phyloP scores from a whole-genome alignment of 2,113 vertebrate genomes.

The zebrafish (Danio rerio) region DNA sequence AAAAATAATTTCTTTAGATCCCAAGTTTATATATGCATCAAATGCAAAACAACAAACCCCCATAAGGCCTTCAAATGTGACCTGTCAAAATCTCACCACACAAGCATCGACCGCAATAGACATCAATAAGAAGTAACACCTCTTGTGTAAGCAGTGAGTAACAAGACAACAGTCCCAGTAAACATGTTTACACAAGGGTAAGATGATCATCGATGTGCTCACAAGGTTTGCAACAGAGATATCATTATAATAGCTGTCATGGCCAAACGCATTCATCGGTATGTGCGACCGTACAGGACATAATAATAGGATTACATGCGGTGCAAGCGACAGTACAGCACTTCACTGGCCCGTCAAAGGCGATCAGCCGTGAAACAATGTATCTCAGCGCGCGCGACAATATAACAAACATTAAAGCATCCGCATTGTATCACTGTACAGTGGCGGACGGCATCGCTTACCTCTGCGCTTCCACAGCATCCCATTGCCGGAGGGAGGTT shows the following conservation, averaged over 20 bases:
- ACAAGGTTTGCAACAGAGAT: not conserved
- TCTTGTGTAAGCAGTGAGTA: not conserved
- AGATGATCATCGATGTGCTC: conserved; percentile 14
- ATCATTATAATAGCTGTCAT: not conserved
- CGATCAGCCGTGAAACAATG: conserved; percentile 41
- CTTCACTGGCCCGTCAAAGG: conserved; percentile 55
- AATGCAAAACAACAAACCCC: not conserved
- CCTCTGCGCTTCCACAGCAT: conserved; percentile 83
- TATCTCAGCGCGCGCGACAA: conserved; percentile 2
- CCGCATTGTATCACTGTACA: not conserved
- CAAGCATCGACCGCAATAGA: not conserved
- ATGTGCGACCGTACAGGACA: conserved; percentile 1
- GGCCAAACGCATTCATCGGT: not conserved
- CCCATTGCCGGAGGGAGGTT: conserved; percentile 78
- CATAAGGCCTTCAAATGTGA: too few species aligned
- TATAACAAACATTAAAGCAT: conserved; percentile 14
- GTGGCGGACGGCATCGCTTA: conserved; percentile 61
- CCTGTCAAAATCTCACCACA: not conserved
- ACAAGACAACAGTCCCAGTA: not conserved
- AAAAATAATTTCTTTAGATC: not conserved
- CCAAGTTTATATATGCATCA: not conserved
- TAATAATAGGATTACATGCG: conserved; percentile 67
- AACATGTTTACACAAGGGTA: conserved; percentile 2
- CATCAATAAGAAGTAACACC: not conserved
- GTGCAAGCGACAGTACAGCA: conserved; percentile 38